phyloP scores from a whole-genome alignment of 2,113 vertebrate genomes.

The Oreochromis spilurus region DNA sequence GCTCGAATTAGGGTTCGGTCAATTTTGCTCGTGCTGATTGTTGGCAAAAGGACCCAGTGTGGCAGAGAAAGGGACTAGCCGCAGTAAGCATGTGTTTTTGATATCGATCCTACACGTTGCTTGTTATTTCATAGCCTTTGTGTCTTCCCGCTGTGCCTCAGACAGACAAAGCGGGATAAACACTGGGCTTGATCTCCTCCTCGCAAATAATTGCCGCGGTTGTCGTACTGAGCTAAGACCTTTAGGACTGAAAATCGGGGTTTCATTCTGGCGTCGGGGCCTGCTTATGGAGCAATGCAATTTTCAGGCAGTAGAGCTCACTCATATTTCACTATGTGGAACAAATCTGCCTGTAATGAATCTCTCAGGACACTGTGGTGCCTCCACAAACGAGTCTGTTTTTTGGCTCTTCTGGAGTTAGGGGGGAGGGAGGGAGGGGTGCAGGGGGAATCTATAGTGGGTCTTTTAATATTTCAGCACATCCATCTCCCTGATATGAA shows the following conservation, averaged over 20 bases:
- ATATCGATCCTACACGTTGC: conserved; percentile 7
- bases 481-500: conserved; percentile 3
- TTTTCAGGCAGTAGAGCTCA: conserved; percentile 51
- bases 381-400: conserved; percentile 28
- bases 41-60: background rate
- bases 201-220: conserved; percentile 35
- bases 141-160: background rate
- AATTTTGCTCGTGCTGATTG: background rate
- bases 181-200: conserved; percentile 24
- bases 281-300: conserved; percentile 46
- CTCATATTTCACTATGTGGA: conserved; percentile 67
- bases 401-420: conserved; percentile 9
- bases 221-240: conserved; percentile 17
- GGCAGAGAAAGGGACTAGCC: background rate
- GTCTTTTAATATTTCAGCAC: conserved; percentile 43
- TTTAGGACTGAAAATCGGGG: conserved; percentile 11
- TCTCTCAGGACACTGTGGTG: conserved; percentile 55
- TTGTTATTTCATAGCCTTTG: background rate
- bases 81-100: background rate
- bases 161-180: conserved; percentile 39
- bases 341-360: conserved; percentile 63
- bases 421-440: background rate
- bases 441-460: background rate
- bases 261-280: conserved; percentile 29
- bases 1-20: background rate